Base-by-base conservation (phyloP, 2,888 invertebrate species). In the Pyrocoelia pectoralis region DNA sequence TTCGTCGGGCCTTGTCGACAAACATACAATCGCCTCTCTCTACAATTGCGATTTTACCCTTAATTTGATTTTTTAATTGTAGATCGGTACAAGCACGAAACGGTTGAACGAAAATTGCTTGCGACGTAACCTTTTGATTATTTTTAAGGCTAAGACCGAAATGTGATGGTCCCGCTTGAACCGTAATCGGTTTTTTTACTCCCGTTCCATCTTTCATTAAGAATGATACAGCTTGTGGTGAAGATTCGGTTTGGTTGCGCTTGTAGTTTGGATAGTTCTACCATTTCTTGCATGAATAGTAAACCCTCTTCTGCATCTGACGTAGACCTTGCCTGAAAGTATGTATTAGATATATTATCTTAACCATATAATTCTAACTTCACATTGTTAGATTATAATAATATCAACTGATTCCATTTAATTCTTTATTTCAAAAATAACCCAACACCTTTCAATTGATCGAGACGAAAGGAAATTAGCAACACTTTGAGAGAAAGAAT, bases 201-300 rank as follows among this genome's bases (percentile, higher is more conserved):
- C 75, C 77, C 60, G 75, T 72, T 14, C 75, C 74, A 57, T 81
- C 79, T 65, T 79, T 81, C 46, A 77, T 75, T 65, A 72, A 81
- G 80, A 77, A 83, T 63, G 75, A 81, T 69, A 79, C 87, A 68
- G 77, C 83, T 79, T 84, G 85, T 1, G 87, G 85, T 13, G 83
- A 79, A 0, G 84, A 83, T 63, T 90, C 90, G 1, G 84, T 77
- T 68, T 84, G n/a, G 83, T 62, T 84, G 83, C 0, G 83, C 76
- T 75, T 92, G 88, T 65, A 90, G 82, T 71, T 92, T 92, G 54
- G 94, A 94, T 70, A 96, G 83, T 77, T 95, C 94, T 1, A 95
- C 88, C 95, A 98, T 97, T 83, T 98, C 98, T 76, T 95, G 93
- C 96, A 98, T 97, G 79, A 98, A 98, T 10, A 93, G 85, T 29